These are phyloP conservation scores for Linnaemya vulpina DNA, from an alignment of 2,888 invertebrate species.

Conservation along the genomic window DNA sequence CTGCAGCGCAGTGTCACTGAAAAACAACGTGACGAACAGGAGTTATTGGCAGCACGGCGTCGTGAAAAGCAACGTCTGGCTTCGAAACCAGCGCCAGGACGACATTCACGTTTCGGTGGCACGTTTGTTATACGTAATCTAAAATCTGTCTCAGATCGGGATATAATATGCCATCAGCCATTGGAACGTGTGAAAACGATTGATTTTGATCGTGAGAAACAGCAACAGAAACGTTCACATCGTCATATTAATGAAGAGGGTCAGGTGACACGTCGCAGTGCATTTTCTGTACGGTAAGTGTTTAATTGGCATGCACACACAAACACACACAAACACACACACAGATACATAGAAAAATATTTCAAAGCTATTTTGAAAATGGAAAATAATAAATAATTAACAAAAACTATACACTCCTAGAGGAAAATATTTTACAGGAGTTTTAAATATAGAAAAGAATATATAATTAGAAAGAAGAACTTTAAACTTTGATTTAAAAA, in stretches of 20 bases:
- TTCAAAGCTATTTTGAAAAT: neutral
- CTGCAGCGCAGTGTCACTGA: slow-evolving; percentile 90
- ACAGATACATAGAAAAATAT: neutral
- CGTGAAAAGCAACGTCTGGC: slow-evolving; percentile 85
- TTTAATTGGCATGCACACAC: neutral
- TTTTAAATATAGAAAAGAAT: neutral
- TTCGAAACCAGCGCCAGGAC: slow-evolving; percentile 79
- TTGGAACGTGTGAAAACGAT: slow-evolving; percentile 90
- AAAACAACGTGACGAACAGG: slow-evolving; percentile 92
- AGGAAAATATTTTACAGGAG: too few relatives aligned
- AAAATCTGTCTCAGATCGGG: slow-evolving; percentile 95
- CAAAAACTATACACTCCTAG: neutral
- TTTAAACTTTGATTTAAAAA: neutral
- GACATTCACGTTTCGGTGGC: slow-evolving; percentile 97
- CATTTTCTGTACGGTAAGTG: slow-evolving; percentile 89
- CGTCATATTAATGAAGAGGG: slow-evolving; percentile 87
- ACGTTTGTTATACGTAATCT: slow-evolving; percentile 96
- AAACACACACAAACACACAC: neutral
- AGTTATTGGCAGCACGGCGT: slow-evolving; percentile 88
- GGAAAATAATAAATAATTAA: neutral
- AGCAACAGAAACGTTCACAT: slow-evolving; percentile 90
- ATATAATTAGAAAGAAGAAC: neutral
- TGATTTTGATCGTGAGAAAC: slow-evolving; percentile 90
- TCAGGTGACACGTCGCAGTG: slow-evolving; percentile 89
- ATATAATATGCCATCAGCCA: slow-evolving; percentile 94